These are phyloP conservation scores for Falco biarmicus DNA, from an alignment of 2,797 vertebrate species.

Conservation along the genomic window DNA sequence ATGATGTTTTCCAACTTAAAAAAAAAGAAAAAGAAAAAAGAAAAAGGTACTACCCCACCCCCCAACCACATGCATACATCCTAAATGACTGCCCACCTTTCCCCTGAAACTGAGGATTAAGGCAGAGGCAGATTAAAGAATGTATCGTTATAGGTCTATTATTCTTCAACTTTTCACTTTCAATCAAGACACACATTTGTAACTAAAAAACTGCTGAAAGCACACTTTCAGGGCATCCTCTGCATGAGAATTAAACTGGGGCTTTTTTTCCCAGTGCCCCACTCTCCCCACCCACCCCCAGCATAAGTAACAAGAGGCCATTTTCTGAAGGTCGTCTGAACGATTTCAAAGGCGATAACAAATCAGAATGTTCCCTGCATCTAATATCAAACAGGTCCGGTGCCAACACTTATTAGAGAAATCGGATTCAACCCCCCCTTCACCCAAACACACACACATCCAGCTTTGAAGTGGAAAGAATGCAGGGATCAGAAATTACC, in stretches of 20 bases:
- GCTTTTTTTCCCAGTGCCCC: slow-evolving; percentile 26
- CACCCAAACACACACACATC: slow-evolving; percentile 83
- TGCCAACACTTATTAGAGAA: slow-evolving; percentile 98
- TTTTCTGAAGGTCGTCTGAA: slow-evolving; percentile 90
- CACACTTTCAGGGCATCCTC: slow-evolving; percentile 69
- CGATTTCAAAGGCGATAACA: slow-evolving; percentile 94
- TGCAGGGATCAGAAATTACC: slow-evolving; percentile 94
- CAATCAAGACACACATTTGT: slow-evolving; percentile 76
- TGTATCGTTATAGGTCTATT: slow-evolving; percentile 68
- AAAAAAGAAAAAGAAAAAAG: neutral
- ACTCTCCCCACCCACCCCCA: slow-evolving; percentile 65
- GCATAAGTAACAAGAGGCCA: slow-evolving; percentile 74
- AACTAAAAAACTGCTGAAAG: slow-evolving; percentile 77
- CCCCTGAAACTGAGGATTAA: neutral
- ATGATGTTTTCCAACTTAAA: neutral
- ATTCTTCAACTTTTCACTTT: slow-evolving; percentile 78
- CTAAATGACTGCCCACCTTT: neutral
- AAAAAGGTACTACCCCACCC: neutral
- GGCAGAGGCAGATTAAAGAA: slow-evolving; percentile 40
- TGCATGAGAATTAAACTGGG: slow-evolving; percentile 64
- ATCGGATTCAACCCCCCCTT: slow-evolving; percentile 85
- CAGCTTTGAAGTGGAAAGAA: slow-evolving; percentile 95
- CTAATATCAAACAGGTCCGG: slow-evolving; percentile 94
- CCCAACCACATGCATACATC: neutral
- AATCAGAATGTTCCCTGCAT: slow-evolving; percentile 95